A percentile compares a stretch with the other conserved stretches of the same genome.
These are phyloP conservation scores for Litoditis marina DNA, from an alignment of 2,888 invertebrate genomes.

Conservation along the genomic window DNA sequence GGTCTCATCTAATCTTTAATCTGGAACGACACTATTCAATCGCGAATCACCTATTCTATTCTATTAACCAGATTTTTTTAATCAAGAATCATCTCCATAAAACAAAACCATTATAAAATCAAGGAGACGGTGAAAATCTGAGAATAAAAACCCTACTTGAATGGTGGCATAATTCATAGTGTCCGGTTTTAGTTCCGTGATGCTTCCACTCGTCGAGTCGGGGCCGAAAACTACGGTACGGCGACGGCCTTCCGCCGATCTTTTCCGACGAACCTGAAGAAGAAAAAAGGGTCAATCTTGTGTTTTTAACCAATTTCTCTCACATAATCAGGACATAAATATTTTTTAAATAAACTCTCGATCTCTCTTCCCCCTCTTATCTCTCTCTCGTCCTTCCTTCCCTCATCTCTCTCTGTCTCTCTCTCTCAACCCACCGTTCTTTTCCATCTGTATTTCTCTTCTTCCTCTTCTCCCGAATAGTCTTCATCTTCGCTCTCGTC, in stretches of 20 bases:
- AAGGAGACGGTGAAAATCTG: too few relatives aligned
- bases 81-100: too few relatives aligned
- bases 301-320: not conserved
- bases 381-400: too few relatives aligned
- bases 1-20: not conserved
- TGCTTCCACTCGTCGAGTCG: conserved; percentile 73
- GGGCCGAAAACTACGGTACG: conserved; percentile 65
- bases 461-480: conserved; percentile 63
- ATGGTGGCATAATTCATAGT: conserved; percentile 84
- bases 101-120: too few relatives aligned
- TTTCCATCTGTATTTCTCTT: not conserved
- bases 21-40: not conserved
- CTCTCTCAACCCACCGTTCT: not conserved
- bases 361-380: too few relatives aligned
- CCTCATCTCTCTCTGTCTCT: conserved; percentile 5
- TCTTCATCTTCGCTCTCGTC: conserved; percentile 76
- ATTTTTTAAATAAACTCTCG: too few relatives aligned
- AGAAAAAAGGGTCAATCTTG: not conserved
- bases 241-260: conserved; percentile 23
- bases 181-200: conserved; percentile 79
- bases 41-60: too few relatives aligned
- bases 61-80: too few relatives aligned
- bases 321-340: too few relatives aligned
- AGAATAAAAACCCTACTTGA: conserved; percentile 23
- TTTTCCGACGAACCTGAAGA: conserved; percentile 20